A percentile compares a stretch with the other conserved stretches of the same genome.
These are phyloP conservation scores for Carcharodon carcharias DNA, from an alignment of 2,797 vertebrate genomes.

Conservation along the genomic window DNA sequence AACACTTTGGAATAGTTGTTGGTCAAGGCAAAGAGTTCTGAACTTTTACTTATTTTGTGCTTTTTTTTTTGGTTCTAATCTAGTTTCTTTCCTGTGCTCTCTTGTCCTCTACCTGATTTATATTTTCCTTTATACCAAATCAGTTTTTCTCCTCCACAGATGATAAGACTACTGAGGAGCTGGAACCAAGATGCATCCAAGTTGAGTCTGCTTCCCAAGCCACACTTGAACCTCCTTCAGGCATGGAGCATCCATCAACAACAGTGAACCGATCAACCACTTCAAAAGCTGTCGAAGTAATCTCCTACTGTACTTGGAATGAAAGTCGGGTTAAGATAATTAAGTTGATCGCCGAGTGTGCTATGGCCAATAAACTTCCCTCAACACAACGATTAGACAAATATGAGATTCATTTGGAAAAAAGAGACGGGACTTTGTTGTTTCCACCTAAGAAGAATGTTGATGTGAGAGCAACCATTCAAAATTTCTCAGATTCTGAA, in stretches of 20 bases:
- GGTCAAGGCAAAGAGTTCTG: neutral
- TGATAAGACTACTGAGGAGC: neutral
- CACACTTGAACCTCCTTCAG: neutral
- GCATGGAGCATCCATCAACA: neutral
- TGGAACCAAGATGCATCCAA: neutral
- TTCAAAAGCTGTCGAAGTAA: conserved; percentile 14
- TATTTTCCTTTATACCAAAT: neutral
- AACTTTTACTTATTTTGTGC: neutral
- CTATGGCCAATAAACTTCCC: conserved; percentile 23
- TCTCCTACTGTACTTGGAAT: conserved; percentile 29
- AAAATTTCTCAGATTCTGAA: neutral
- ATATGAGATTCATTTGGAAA: neutral
- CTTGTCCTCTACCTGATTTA: no score
- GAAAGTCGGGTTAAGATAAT: conserved; percentile 26
- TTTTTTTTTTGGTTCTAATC: neutral
- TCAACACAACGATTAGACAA: neutral
- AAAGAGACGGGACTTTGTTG: neutral
- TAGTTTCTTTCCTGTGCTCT: neutral
- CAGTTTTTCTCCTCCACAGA: neutral
- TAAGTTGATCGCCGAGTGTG: conserved; percentile 8
- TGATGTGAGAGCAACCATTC: neutral
- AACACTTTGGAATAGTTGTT: neutral
- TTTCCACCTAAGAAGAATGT: neutral
- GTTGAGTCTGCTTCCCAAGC: neutral
- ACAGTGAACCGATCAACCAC: neutral